Conservation (phyloP, 1,140 invertebrate genomes). For the Spodoptera frugiperda region DNA sequence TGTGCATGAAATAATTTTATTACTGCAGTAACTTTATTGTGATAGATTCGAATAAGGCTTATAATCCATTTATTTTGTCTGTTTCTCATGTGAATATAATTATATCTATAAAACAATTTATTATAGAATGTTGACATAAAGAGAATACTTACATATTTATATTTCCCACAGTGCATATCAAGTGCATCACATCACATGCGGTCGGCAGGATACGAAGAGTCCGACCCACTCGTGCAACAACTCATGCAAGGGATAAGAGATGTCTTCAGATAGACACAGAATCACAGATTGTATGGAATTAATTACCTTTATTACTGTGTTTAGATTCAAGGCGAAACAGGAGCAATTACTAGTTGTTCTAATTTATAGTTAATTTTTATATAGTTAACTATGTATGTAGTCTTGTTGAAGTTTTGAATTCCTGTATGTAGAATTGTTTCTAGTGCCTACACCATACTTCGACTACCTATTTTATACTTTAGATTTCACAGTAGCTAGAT, state of each 20-base stretch:
- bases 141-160: neutral
- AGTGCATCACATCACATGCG: slow-evolving; percentile 77
- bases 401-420: too few species aligned
- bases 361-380: too few species aligned
- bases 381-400: too few species aligned
- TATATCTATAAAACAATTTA: too few species aligned
- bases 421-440: too few species aligned
- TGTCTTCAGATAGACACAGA: slow-evolving; percentile 64
- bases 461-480: neutral
- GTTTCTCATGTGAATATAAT: too few species aligned
- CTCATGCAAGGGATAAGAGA: slow-evolving; percentile 67
- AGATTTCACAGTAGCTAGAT: neutral
- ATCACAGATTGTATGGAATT: neutral
- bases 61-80: too few species aligned
- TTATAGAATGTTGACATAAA: too few species aligned
- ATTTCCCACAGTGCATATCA: slow-evolving; percentile 70
- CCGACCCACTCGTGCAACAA: slow-evolving; percentile 58
- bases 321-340: neutral
- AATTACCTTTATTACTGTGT: neutral
- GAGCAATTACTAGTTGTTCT: too few species aligned
- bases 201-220: slow-evolving; percentile 69
- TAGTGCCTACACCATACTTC: neutral
- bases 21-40: too few species aligned
- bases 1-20: too few species aligned
- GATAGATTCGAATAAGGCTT: too few species aligned